Evolutionary conservation across 2,113 vertebrate species (phyloP), one percentile per base, ranked within the genome.

Genomic region (Ciconia stormi): DNA sequence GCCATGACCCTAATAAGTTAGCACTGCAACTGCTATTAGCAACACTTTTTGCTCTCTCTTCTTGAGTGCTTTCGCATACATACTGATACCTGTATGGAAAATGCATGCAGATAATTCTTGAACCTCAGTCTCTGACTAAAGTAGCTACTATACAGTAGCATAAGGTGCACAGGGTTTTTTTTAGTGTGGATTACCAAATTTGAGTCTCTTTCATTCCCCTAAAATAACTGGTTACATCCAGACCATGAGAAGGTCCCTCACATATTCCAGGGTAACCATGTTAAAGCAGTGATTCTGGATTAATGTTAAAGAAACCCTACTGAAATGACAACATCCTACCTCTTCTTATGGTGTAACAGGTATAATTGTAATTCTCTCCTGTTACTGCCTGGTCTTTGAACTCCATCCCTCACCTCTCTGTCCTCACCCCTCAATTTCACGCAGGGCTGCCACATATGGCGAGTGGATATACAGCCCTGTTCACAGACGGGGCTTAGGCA

Each of bases 401-500:
- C 69, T 78, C 52, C 23, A 46, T 52, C 76, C 16, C 44, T 87
- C 44, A 13, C 42, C 34, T 34, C 52, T 53, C 47, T 66, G 58
- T 56, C 77, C 58, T 46, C 1, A 3, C 55, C 66, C 47, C 42
- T 90, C 59, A 38, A 2, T 84, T 80, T 74, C 67, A 61, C 3
- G 0, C 47, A 32, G 21, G 46, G 61, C 42, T 89, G 63, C 61
- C 56, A 16, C 85, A 67, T n/a, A 16, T 0, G 0, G 46, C 1
- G 14, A 66, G 56, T 40, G 65, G 52, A 74, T 66, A 22, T 15
- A 13, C 42, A 72, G 65, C 55, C 10, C 72, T 49, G n/a, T 26
- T 76, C 87, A 53, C 85, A 85, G 82, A 82, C 46, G 82, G 86
- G 80, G 89, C 76, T 95, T 63, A 67, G 36, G 72, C 65, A 83